These are phyloP conservation scores for Trilocha varians DNA, from an alignment of 2,888 invertebrate genomes.

Conservation along the genomic window DNA sequence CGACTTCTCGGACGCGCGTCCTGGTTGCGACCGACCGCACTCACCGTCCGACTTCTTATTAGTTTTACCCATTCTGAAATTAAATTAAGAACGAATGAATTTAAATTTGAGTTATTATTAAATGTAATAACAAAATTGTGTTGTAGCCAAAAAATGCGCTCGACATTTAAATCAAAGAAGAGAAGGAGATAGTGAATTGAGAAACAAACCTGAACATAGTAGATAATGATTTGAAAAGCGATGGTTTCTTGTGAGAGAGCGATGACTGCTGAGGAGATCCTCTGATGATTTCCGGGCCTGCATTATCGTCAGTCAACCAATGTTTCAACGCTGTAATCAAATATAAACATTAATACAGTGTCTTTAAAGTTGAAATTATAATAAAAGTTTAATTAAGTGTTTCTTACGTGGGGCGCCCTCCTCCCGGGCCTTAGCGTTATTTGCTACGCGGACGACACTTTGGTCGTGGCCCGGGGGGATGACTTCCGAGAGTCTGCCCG, in stretches of 20 bases:
- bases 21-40: slow-evolving; percentile 55
- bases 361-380: slow-evolving; percentile 1
- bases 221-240: slow-evolving; percentile 84
- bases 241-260: slow-evolving; percentile 82
- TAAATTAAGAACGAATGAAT: background rate
- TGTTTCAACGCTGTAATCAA: slow-evolving; percentile 79
- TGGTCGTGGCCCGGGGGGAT: too few relatives aligned
- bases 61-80: slow-evolving; percentile 70
- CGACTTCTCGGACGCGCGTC: slow-evolving; percentile 63
- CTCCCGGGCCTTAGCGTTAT: too few relatives aligned
- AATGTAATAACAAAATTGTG: too few relatives aligned
- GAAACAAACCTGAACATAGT: slow-evolving; percentile 79
- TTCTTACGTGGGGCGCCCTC: slow-evolving; percentile 64
- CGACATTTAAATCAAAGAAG: too few relatives aligned
- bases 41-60: slow-evolving; percentile 57
- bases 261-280: slow-evolving; percentile 89
- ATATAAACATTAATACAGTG: slow-evolving; percentile 1
- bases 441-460: too few relatives aligned
- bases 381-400: too few relatives aligned
- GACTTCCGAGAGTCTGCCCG: too few relatives aligned
- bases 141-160: too few relatives aligned
- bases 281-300: slow-evolving; percentile 71
- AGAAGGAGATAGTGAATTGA: too few relatives aligned
- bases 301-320: slow-evolving; percentile 84
- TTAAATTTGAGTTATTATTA: too few relatives aligned